phyloP scores from a whole-genome alignment of 2,113 vertebrate species.

The Cepphus grylle region DNA sequence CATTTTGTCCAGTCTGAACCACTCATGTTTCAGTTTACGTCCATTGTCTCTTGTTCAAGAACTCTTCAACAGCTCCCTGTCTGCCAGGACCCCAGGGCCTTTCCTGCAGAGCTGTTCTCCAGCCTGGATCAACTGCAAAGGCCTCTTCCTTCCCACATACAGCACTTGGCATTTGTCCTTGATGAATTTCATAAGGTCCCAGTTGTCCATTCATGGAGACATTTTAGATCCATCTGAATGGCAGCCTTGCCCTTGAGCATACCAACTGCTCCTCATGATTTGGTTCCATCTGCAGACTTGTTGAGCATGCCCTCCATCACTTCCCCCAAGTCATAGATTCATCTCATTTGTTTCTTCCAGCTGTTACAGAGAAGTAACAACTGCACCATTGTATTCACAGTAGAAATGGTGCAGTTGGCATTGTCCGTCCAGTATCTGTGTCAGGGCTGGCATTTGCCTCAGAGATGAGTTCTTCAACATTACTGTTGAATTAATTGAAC shows the following conservation, averaged over 20 bases:
- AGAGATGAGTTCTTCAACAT: neutral
- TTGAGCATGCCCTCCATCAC: neutral
- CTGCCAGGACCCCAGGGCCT: neutral
- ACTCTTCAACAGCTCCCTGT: neutral
- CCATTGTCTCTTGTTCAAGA: neutral
- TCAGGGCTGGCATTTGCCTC: neutral
- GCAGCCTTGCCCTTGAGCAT: neutral
- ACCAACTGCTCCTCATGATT: neutral
- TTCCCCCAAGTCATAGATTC: neutral
- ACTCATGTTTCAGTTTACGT: neutral
- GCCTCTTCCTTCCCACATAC: neutral
- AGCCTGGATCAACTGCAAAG: neutral
- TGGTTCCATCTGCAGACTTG: neutral
- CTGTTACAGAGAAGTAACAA: neutral
- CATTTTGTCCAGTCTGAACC: neutral
- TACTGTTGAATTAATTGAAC: neutral
- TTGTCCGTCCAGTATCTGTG: neutral
- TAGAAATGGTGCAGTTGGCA: neutral
- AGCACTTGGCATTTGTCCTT: neutral
- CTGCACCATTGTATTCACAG: neutral
- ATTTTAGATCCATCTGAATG: neutral
- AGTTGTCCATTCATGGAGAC: neutral
- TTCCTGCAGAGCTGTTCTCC: neutral
- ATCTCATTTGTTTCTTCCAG: neutral
- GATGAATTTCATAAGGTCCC: neutral